Percentiles rank a stretch among this genome's conserved stretches.
These are phyloP conservation scores for Helostoma temminkii DNA, from an alignment of 2,797 vertebrate species.

Conservation along the genomic window DNA sequence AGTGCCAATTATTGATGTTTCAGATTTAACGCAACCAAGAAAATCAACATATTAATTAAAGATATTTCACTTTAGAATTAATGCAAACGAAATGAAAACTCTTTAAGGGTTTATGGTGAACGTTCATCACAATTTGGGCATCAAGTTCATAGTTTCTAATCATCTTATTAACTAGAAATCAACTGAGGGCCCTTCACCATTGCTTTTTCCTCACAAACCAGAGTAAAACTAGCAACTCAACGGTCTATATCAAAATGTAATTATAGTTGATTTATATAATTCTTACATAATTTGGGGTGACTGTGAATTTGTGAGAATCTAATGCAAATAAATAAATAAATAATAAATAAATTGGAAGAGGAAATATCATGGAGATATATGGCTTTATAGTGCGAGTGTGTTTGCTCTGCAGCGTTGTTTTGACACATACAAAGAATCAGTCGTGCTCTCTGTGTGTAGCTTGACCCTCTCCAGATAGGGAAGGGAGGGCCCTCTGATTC, in stretches of 20 bases:
- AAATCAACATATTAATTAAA: neutral
- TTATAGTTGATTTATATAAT: neutral
- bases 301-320: neutral
- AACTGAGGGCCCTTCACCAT: too few species aligned
- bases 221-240: neutral
- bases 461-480: slow-evolving; percentile 53
- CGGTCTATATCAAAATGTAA: neutral
- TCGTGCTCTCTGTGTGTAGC: neutral
- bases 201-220: neutral
- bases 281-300: neutral
- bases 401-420: neutral
- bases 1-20: neutral
- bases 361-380: neutral
- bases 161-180: too few species aligned
- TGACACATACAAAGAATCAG: neutral
- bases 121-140: too few species aligned
- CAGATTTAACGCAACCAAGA: neutral
- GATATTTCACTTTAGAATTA: too few species aligned
- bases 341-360: too few species aligned
- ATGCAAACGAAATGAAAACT: too few species aligned
- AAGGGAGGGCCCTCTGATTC: slow-evolving; percentile 84
- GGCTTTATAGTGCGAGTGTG: neutral
- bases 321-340: neutral
- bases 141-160: too few species aligned
- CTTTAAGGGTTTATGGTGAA: too few species aligned